A percentile compares a stretch with the other conserved stretches of the same genome.
Evolutionary conservation across 2,113 vertebrate species (phyloP).

Genomic region (Tetrax tetrax): DNA sequence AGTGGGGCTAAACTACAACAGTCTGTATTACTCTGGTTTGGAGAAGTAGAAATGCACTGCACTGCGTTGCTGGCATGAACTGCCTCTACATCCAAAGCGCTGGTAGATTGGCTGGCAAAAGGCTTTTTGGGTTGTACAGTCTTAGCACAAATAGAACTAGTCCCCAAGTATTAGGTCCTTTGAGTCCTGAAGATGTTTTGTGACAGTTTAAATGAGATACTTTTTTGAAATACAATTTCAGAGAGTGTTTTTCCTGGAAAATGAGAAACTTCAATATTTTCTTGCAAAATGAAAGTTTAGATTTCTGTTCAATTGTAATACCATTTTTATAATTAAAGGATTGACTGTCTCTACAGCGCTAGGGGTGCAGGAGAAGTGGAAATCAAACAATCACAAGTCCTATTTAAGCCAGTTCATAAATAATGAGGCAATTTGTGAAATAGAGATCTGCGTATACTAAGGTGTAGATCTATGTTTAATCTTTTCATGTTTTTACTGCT

Average conservation of each 20-base stretch:
- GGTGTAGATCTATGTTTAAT: not conserved
- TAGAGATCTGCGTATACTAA: not conserved
- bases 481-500: not conserved
- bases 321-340: not conserved
- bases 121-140: not conserved
- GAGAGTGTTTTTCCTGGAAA: not conserved
- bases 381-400: not conserved
- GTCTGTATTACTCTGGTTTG: not conserved
- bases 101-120: not conserved
- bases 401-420: not conserved
- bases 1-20: too few relatives aligned
- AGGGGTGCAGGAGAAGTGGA: not conserved
- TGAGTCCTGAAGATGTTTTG: not conserved
- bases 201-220: not conserved
- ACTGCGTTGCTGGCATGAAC: fast-evolving
- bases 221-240: not conserved
- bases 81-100: not conserved
- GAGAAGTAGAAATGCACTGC: not conserved
- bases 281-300: not conserved
- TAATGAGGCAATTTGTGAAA: not conserved
- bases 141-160: not conserved
- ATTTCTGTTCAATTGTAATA: not conserved
- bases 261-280: not conserved
- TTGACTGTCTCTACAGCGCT: not conserved
- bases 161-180: not conserved